Base-by-base conservation (phyloP, 2,113 vertebrate species). In the Colossoma macropomum region DNA sequence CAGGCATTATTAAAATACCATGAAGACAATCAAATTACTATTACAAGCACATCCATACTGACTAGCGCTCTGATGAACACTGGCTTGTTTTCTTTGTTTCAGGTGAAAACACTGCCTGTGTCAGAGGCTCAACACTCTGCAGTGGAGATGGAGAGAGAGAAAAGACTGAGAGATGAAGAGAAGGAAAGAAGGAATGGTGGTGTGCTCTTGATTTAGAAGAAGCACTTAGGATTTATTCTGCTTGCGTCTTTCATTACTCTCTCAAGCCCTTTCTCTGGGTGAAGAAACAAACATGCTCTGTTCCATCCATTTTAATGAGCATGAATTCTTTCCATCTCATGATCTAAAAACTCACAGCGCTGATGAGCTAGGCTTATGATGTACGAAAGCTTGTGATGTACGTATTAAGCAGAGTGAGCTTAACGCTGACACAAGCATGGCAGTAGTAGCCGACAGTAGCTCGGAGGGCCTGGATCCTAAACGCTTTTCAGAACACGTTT, bases 401-500 rank as follows among this genome's bases (percentile, higher is more conserved):
- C 32, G 23, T 45, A 83, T 83, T 70, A 71, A 83, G 52, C 50
- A 38, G n/a, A 13, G 19, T 15, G 63, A 75, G 56, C 50, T 69
- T 63, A 63, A 59, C n/a, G 73, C 81, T 76, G 81, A 69, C 73
- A 82, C 30, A 69, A 77, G 72, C 62, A 77, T 50, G 19, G 41
- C 45, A 54, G 3, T n/a, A 34, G 28, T 34, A 62, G 54, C 23
- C 16, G 11, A 32, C 19, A 60, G 2, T 60, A 7, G 12, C 54
- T 77, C 34, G 21, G 30, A 77, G 32, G 5, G n/a, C 28, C 34
- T 12, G 25, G 59, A 45, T 17, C 19, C 15, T 74, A 19, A 52
- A 25, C 11, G 21, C 28, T 66, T 66, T n/a, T 52, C 19, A 60
- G n/a, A 52, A 75, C 23, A 56, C 19, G 56, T 30, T n/a, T 60